phyloP scores from a whole-genome alignment of 2,888 invertebrate species.

The Phyllotreta striolata region DNA sequence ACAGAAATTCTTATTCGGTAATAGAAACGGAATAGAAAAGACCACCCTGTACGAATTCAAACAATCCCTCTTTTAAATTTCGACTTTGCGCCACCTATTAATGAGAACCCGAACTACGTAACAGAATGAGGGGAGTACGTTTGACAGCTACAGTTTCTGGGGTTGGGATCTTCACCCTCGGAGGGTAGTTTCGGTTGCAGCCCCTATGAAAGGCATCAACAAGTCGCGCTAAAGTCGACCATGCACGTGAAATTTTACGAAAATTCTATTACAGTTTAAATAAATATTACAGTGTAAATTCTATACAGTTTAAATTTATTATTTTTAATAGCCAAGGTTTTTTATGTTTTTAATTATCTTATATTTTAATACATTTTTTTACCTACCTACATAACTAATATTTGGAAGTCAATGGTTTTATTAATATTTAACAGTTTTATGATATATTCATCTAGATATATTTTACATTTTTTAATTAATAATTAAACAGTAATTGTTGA shows the following conservation, averaged over 20 bases:
- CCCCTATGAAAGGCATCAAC: not conserved
- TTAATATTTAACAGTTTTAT: too few relatives aligned
- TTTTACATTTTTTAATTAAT: too few relatives aligned
- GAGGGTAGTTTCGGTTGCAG: slow-evolving; percentile 1
- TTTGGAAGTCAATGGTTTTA: too few relatives aligned
- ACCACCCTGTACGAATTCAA: slow-evolving; percentile 15
- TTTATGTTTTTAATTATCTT: too few relatives aligned
- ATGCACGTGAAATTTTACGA: not conserved
- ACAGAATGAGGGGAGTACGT: slow-evolving; percentile 9
- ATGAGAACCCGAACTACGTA: slow-evolving; percentile 5
- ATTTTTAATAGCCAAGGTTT: too few relatives aligned
- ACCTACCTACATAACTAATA: too few relatives aligned
- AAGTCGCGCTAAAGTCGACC: slow-evolving; percentile 1
- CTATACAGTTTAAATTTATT: too few relatives aligned
- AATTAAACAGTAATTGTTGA: too few relatives aligned
- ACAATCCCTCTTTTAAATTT: not conserved
- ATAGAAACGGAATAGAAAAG: not conserved
- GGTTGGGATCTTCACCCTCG: not conserved
- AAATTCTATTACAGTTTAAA: not conserved
- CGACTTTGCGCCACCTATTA: slow-evolving; percentile 3
- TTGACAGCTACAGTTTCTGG: not conserved
- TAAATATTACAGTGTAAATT: too few relatives aligned
- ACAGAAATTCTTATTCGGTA: too few relatives aligned
- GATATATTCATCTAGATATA: too few relatives aligned
- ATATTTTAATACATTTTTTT: too few relatives aligned